Percentiles rank a stretch among this genome's conserved stretches.
Evolutionary conservation across 2,888 invertebrate species (phyloP).

Genomic region (Tachystola acroxantha): DNA sequence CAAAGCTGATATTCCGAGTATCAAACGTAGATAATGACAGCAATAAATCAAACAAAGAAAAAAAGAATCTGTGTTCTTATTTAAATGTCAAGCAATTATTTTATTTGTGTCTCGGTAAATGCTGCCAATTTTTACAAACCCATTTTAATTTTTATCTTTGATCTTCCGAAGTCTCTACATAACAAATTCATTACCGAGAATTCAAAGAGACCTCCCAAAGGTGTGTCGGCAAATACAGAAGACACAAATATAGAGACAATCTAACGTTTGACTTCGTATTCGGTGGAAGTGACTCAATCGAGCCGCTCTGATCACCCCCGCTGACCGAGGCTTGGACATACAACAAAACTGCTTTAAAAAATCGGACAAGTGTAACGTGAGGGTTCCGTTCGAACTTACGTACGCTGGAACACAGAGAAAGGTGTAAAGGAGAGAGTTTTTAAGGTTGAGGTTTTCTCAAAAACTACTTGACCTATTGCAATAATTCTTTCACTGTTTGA

Average conservation of each 20-base stretch:
- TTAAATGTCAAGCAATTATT: not conserved
- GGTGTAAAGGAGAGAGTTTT: too few relatives aligned
- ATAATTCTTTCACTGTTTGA: too few relatives aligned
- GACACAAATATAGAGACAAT: slow-evolving; percentile 36
- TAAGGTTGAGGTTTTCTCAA: too few relatives aligned
- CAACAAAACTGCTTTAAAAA: slow-evolving; percentile 1
- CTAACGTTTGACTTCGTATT: slow-evolving; percentile 42
- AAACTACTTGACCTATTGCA: too few relatives aligned
- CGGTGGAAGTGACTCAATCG: slow-evolving; percentile 55
- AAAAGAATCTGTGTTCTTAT: too few relatives aligned
- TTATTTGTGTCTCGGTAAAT: not conserved
- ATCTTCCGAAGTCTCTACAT: not conserved
- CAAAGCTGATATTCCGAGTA: too few relatives aligned
- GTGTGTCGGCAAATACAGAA: slow-evolving; percentile 33
- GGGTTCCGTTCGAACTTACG: too few relatives aligned
- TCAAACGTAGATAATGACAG: too few relatives aligned
- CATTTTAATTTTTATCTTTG: too few relatives aligned
- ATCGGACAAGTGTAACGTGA: too few relatives aligned
- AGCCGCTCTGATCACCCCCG: slow-evolving; percentile 46
- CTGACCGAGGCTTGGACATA: slow-evolving; percentile 27
- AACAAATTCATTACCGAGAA: slow-evolving; percentile 52
- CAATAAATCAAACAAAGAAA: too few relatives aligned
- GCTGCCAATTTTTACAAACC: not conserved
- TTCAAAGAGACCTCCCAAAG: slow-evolving; percentile 44
- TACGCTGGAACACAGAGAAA: too few relatives aligned